Evolutionary conservation across 2,113 vertebrate species (phyloP), one percentile per base, ranked within the genome.

Genomic region (Taurulus bubalis): DNA sequence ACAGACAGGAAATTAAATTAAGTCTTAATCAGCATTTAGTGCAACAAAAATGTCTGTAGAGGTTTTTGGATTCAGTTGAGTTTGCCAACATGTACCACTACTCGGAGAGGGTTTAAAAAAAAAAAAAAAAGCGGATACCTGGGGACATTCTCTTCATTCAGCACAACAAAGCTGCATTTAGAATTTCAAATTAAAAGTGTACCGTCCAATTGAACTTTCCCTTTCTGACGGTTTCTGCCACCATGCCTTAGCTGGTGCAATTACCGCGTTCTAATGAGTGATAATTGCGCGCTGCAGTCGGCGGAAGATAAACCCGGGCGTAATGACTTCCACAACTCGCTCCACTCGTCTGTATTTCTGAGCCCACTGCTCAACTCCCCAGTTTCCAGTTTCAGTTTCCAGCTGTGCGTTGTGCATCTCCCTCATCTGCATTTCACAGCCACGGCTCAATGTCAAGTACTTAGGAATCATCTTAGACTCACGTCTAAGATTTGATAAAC

Each of bases 241-340:
- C 71, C 9, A 3, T 34, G 56, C 69, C 58, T 40, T 18, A 18
- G 62, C 75, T 42, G 71, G 9, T 58, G 69, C 82, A 77, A 75
- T 84, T 76, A 75, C 67, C 53, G 60, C 47, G 55, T 84, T 74
- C 75, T 91, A 90, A 90, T 89, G 87, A 89, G 79, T 10, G 82
- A 87, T 91, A 91, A 91, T 88, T 86, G 90, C 89, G 85, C 86
- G 84, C 84, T 84, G 80, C 71, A 66, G 66, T 91, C 88, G 79
- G 85, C 80, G 71, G 84, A 83, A 77, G 84, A 93, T 85, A 62
- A 85, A 90, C 62, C 73, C 62, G 68, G 32, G 67, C 67, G 24
- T 78, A 82, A 89, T 89, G 80, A 82, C 77, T 87, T 85, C 34
- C 77, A 60, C 47, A 32, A 64, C 71, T 78, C 53, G 3, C 51